These are phyloP conservation scores for Rhopalosiphum nymphaeae DNA, from an alignment of 2,888 invertebrate genomes.

Conservation along the genomic window DNA sequence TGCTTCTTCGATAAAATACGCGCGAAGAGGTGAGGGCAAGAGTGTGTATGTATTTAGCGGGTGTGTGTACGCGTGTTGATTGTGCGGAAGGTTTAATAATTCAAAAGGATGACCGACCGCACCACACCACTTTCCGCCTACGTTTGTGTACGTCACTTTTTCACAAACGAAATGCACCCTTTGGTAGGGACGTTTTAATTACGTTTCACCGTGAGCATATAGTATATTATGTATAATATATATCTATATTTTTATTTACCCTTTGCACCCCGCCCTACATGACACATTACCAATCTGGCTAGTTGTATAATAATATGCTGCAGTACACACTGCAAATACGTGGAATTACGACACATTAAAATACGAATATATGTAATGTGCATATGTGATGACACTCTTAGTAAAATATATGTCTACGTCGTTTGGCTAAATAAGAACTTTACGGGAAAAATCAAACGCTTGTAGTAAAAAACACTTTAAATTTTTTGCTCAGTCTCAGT, in stretches of 20 bases:
- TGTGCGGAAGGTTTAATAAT: conserved; percentile 40
- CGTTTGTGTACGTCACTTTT: not conserved
- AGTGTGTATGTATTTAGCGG: not conserved
- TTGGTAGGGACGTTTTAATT: conserved; percentile 30
- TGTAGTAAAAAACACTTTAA: not conserved
- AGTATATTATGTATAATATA: not conserved
- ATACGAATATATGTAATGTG: not conserved
- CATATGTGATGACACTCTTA: not conserved
- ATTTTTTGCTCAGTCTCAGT: not conserved
- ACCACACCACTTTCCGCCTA: not conserved
- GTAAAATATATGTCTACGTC: not conserved
- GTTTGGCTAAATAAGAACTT: not conserved
- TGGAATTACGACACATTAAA: not conserved
- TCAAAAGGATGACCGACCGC: conserved; percentile 13
- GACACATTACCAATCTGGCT: not conserved
- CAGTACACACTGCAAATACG: not conserved
- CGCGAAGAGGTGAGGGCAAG: not conserved
- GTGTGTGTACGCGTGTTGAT: not conserved
- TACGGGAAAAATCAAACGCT: not conserved
- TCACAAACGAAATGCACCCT: conserved; percentile 4
- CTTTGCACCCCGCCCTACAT: not conserved
- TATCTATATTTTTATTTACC: not conserved
- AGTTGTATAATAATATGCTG: not conserved
- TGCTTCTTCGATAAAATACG: not conserved
- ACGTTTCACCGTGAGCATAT: not conserved